phyloP scores from a whole-genome alignment of 2,113 vertebrate species.

The Plecotus auritus region DNA sequence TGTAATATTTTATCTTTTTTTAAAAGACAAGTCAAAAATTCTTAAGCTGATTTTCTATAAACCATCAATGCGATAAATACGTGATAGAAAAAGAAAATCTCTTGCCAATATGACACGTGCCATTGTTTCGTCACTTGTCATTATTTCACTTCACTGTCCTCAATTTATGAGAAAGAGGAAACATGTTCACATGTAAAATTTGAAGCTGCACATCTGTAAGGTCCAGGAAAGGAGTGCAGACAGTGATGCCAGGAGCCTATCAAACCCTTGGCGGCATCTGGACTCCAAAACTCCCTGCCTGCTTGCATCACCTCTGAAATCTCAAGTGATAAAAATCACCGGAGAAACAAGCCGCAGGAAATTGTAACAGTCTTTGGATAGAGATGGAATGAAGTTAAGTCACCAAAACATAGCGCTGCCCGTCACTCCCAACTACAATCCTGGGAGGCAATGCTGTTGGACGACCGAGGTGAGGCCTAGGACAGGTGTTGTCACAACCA shows the following conservation, averaged over 20 bases:
- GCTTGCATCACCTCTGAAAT: not conserved
- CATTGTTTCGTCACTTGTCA: not conserved
- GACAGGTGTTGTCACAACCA: accelerated
- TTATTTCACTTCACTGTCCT: not conserved
- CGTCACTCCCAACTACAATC: not conserved
- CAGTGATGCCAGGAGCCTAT: accelerated
- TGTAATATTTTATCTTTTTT: not conserved
- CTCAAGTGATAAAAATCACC: not conserved
- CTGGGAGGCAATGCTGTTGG: not conserved
- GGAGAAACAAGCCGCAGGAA: not conserved
- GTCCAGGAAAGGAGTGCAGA: not conserved
- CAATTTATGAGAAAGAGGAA: not conserved
- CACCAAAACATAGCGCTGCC: accelerated
- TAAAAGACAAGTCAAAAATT: not conserved
- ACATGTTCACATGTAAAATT: not conserved
- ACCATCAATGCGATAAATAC: not conserved
- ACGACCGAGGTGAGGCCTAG: not conserved
- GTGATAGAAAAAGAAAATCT: not conserved
- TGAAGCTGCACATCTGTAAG: not conserved
- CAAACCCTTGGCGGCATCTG: accelerated
- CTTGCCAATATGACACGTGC: not conserved
- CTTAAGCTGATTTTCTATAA: not conserved
- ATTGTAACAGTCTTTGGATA: not conserved
- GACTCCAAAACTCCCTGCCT: not conserved
- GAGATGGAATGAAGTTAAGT: not conserved